Base-by-base conservation (phyloP, 2,888 invertebrate species). In the Sympetrum striolatum region DNA sequence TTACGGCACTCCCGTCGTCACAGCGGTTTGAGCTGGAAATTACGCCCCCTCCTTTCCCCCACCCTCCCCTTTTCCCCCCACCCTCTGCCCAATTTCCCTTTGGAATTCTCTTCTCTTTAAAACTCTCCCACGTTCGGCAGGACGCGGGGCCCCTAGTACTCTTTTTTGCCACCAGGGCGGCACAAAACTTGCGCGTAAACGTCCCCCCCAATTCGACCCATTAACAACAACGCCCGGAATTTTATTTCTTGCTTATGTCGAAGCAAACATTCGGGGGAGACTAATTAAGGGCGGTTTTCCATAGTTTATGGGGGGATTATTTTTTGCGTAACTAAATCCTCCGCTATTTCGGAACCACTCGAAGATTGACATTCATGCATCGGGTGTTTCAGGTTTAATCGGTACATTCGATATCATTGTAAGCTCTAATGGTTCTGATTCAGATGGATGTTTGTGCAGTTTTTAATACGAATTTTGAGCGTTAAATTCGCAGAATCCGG, bases 11-110 rank as follows among this genome's bases (percentile, higher is more conserved):
- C 37, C 86, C 86, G 60, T 86, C 86, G 86, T 86, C 86, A 86
- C 86, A 86, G 86, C 86, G 86, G 86, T 86, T 60, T 58, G 86
- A 86, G 86, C 60, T 60, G 58, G 37, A 86, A 86, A 86, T 86
- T 86, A 86, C 86, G 86, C 58, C 53, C 53, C 58, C 60, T 64
- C 60, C 14, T 60, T 60, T 58, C 31, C 14, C 31, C 12, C n/a
- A 44, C 14, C 44, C 25, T 0, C 48, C 81, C 6, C 81, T 31
- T 64, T n/a, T n/a, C n/a, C 31, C 14, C 31, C 12, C n/a, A 44
- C 14, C 44, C 25, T 0, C 48, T 4, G 58, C 86, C 58, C 35
- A 35, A 53, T 60, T 86, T 60, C 86, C 25, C 81, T 48, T 25
- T 14, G 39, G 39, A n/a, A 39, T 44, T 81, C 81, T n/a, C 48